Base-by-base conservation (phyloP, 2,888 invertebrate species). In the Agapostemon virescens region DNA sequence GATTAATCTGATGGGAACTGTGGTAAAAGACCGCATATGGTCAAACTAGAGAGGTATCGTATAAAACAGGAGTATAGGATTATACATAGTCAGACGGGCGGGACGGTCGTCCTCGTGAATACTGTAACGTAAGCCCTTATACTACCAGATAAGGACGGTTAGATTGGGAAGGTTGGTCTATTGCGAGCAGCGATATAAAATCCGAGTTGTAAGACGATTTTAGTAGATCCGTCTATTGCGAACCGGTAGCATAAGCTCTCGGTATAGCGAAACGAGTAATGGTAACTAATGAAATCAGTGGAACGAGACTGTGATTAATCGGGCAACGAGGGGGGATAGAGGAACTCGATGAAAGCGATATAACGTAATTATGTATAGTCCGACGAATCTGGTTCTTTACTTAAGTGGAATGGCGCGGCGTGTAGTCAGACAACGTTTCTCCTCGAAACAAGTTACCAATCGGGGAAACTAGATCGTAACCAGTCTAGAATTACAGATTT, bases 11-110 rank as follows among this genome's bases (percentile, higher is more conserved):
- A 49, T 49, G 49, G 49, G n/a, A 49, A 11, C 49, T n/a, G 49
- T 49, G 49, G 49, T 49, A 49, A 49, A 49, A 49, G 49, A 49
- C 49, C 49, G n/a, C 49, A 49, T n/a, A 49, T 49, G 49, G 49
- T 49, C n/a, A 49, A 49, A 49, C 49, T 49, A 49, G 49, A 49
- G 49, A 49, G 49, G n/a, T 49, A n/a, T 49, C 49, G n/a, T 49
- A 49, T 49, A n/a, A 49, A 49, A 49, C n/a, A 49, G 49, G n/a
- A 49, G 49, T 49, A 49, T 49, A 49, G n/a, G 49, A 49, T 49
- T 49, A 49, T 49, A 49, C n/a, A 49, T 49, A n/a, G 49, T n/a
- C n/a, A 49, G 49, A 11, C n/a, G n/a, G n/a, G 49, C n/a, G 49
- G 11, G 11, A n/a, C 11, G n/a, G 49, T n/a, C 49, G n/a, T 49